Evolutionary conservation across 2,797 vertebrate genomes (phyloP), one percentile per base, ranked within the genome.

Genomic region (Selene dorsalis): DNA sequence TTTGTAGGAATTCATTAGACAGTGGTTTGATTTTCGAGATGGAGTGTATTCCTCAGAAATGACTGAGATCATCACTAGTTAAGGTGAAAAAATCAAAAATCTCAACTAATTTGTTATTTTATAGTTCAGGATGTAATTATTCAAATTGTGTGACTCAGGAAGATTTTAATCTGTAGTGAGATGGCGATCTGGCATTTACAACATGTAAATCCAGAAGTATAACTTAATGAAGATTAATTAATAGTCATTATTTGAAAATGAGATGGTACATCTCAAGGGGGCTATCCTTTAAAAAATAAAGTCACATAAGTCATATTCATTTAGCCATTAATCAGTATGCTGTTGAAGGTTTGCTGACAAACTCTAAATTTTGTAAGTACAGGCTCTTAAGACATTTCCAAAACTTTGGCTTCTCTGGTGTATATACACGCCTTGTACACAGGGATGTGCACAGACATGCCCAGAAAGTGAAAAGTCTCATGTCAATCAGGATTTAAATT

Each of bases 371-470:
- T 39, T 11, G 30, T 17, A 2, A 38, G 63, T 6, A 0, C 26
- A 47, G 4, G 17, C 20, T n/a, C 24, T 13, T 32, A 11, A 76
- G 64, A 79, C 39, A 12, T 30, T 43, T 71, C n/a, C 38, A 75
- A 47, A 69, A 35, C 9, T 5, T 35, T 26, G 30, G 67, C 52
- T 10, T 20, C 0, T 20, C 48, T 35, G n/a, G 13, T 62, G 61
- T 11, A 7, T 50, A 6, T 41, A 24, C 32, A 43, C 17, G 41
- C 10, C 22, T 30, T 59, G 7, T 60, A 18, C 30, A 35, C 60
- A 56, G 45, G 20, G n/a, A 52, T 57, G 35, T 69, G 39, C 14
- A 43, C 38, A 39, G 32, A 26, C 55, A 55, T 60, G 10, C 4
- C n/a, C 18, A 8, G 24, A 3, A 24, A 81, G n/a, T 35, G 5